Evolutionary conservation across 2,888 invertebrate genomes (phyloP).

Genomic region (Siphlonurus alternatus): DNA sequence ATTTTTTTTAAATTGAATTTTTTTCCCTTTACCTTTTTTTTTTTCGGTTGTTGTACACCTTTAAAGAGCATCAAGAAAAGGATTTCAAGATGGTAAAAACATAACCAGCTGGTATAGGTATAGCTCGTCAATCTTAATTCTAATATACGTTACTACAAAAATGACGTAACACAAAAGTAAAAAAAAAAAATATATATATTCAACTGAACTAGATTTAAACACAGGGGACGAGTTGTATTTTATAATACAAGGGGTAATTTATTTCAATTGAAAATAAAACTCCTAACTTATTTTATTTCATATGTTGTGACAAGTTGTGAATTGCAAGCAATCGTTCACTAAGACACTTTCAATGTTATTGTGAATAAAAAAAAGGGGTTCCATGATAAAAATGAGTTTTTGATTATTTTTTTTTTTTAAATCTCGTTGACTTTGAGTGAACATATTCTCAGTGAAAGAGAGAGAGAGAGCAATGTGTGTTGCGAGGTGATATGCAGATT

Average conservation of each 20-base stretch:
- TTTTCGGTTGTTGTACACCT: background rate
- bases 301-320: background rate
- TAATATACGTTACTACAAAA: too few species aligned
- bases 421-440: background rate
- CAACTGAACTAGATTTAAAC: background rate
- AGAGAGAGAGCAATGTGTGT: background rate
- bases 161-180: too few species aligned
- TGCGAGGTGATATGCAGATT: conserved; percentile 1
- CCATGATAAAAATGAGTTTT: background rate
- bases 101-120: too few species aligned
- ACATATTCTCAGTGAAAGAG: background rate
- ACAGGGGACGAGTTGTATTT: background rate
- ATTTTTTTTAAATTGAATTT: too few species aligned
- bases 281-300: background rate
- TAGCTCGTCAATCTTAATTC: background rate
- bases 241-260: background rate
- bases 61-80: background rate
- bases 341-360: background rate
- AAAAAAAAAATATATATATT: too few species aligned
- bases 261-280: background rate
- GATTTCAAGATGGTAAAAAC: too few species aligned
- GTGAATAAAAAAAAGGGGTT: background rate
- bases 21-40: too few species aligned
- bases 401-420: background rate
- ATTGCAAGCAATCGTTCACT: background rate